Base-by-base conservation (phyloP, 2,113 vertebrate species). In the Equus przewalskii region DNA sequence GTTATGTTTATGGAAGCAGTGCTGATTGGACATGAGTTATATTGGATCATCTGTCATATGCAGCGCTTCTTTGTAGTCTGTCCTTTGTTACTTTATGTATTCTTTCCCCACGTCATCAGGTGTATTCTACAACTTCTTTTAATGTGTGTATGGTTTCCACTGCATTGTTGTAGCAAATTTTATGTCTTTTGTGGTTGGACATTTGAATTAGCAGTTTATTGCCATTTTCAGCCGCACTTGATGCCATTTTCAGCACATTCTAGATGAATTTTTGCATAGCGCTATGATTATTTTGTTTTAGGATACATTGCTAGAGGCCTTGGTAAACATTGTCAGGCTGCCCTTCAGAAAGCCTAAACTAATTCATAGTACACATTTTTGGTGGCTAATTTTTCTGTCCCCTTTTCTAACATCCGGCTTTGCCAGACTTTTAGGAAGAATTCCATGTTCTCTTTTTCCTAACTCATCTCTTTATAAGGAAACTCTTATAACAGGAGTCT, bases 361-460 rank as follows among this genome's bases (percentile, higher is more conserved):
- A 44, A 56, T 58, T 33, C 9, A n/a, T 30, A 73, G n/a, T n/a
- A 51, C 3, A 18, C 28, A 30, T 58, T 80, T 85, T 73, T 44
- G 65, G 56, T 51, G 64, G 46, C 19, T 46, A 22, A 24, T 49
- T 86, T 95, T 81, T 90, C 67, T 91, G 1, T 46, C 60, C n/a
- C 28, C 26, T 8, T 22, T 33, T 70, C 60, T 84, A 65, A 91
- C 33, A 44, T 65, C 3, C 33, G 65, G 60, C 64, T 89, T 28
- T 84, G 60, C 70, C 58, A 84, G 33, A 72, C 82, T 64, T 96
- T 72, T 79, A 49, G 62, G 30, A 95, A 58, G 62, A n/a, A 88
- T 33, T 79, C 26, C 22, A 1, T 49, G 19, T 88, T 84, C 15
- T 92, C 30, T 41, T 58, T 67, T 79, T n/a, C 19, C 12, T 46